Conservation (phyloP, 2,113 vertebrate genomes). For the Gavia stellata region DNA sequence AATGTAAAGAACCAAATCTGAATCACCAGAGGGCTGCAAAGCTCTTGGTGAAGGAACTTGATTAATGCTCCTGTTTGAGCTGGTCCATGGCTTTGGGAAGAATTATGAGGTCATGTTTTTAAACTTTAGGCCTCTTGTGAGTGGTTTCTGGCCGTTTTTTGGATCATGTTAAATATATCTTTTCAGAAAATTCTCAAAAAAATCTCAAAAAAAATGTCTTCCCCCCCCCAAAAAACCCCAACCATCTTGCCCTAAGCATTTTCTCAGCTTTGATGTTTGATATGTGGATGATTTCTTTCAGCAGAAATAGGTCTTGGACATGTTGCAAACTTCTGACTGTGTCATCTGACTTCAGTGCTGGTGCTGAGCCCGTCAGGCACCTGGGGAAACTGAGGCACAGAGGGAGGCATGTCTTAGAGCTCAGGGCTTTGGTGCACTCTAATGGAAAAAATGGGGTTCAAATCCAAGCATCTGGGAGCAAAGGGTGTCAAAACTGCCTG, state of each 20-base stretch:
- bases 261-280: background rate
- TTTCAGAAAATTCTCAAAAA: background rate
- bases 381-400: background rate
- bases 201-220: background rate
- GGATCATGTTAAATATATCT: background rate
- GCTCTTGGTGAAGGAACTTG: background rate
- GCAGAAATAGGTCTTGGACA: background rate
- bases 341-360: background rate
- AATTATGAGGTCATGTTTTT: background rate
- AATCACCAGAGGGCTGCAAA: background rate
- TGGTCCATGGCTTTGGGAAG: background rate
- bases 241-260: background rate
- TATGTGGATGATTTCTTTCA: background rate
- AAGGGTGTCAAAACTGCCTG: background rate
- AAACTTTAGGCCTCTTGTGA: background rate
- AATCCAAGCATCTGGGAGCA: background rate
- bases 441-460: background rate
- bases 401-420: rapidly evolving
- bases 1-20: background rate
- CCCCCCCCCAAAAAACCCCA: rapidly evolving
- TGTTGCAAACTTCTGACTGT: background rate
- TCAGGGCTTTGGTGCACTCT: background rate
- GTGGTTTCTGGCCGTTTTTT: background rate
- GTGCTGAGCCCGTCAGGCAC: background rate
- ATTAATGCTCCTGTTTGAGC: background rate